phyloP scores from a whole-genome alignment of 2,113 vertebrate genomes.

The Dinomys branickii region DNA sequence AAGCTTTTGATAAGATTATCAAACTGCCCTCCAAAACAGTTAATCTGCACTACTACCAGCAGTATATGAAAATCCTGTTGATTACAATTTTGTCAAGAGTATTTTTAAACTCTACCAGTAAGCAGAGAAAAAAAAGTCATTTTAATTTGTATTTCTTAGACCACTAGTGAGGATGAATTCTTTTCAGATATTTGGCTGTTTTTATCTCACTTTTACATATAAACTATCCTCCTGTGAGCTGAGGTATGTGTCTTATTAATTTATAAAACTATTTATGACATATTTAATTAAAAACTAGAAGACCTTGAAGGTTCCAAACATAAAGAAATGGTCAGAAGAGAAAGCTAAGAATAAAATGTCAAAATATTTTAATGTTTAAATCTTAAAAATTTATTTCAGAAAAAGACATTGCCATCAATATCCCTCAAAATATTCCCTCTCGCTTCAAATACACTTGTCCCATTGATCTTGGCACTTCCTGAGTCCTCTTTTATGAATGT shows the following conservation, averaged over 20 bases:
- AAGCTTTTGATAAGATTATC: background rate
- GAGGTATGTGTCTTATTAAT: background rate
- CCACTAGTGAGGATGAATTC: background rate
- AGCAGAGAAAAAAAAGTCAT: background rate
- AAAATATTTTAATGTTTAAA: background rate
- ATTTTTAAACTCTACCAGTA: background rate
- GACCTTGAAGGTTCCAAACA: background rate
- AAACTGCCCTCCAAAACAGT: background rate
- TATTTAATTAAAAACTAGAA: background rate
- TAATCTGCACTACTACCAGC: background rate
- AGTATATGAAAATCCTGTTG: background rate
- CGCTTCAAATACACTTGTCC: too few relatives aligned
- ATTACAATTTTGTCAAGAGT: slow-evolving; percentile 25
- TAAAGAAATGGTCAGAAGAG: background rate
- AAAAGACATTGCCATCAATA: background rate
- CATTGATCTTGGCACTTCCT: too few relatives aligned
- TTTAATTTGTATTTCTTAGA: background rate
- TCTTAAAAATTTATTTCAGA: background rate
- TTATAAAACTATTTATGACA: background rate
- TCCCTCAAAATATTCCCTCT: too few relatives aligned
- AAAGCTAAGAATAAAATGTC: too few relatives aligned
- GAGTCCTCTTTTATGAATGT: too few relatives aligned
- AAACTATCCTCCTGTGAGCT: background rate
- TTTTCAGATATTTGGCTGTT: slow-evolving; percentile 2
- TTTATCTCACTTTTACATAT: slow-evolving; percentile 9